A percentile compares a stretch with the other conserved stretches of the same genome.
Evolutionary conservation across 2,797 vertebrate species (phyloP).

Genomic region (Helarctos malayanus): DNA sequence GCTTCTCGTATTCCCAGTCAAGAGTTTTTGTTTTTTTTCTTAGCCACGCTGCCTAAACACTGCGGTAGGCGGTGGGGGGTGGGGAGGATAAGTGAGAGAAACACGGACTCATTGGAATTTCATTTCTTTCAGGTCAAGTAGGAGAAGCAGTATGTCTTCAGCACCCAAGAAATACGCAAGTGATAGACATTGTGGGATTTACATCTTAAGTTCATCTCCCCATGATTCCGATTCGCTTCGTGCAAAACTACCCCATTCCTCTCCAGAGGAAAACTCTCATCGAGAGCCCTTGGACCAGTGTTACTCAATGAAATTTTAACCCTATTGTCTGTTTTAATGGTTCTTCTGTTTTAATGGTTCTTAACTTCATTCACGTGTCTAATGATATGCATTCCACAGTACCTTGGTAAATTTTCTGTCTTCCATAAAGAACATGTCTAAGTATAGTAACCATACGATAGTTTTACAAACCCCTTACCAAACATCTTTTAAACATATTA

Average conservation of each 20-base stretch:
- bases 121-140: background rate
- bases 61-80: rapidly evolving
- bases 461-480: background rate
- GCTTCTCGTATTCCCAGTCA: background rate
- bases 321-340: background rate
- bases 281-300: background rate
- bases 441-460: background rate
- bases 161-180: background rate
- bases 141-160: background rate
- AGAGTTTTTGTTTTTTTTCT: background rate
- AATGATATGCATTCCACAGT: background rate
- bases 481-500: background rate
- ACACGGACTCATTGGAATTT: background rate
- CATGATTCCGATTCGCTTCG: background rate
- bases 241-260: background rate
- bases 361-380: background rate
- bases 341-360: background rate
- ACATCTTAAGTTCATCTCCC: too few species aligned
- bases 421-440: background rate
- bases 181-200: background rate
- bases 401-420: background rate
- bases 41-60: background rate
- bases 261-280: background rate
- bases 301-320: background rate
- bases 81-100: background rate